These are phyloP conservation scores for Sarcophaga caerulescens DNA, from an alignment of 2,888 invertebrate species.

Conservation along the genomic window DNA sequence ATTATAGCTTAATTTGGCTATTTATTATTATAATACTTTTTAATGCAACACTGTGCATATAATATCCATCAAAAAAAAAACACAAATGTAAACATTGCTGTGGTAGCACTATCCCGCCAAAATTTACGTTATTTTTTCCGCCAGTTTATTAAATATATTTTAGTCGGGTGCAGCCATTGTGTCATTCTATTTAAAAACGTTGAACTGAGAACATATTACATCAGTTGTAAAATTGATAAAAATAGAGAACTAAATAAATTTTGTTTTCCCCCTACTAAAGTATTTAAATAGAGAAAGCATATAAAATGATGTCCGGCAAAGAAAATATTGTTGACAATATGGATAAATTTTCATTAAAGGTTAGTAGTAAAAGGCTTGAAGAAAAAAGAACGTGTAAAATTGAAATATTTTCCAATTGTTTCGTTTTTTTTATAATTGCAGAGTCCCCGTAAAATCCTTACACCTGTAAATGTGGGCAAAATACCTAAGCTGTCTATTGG, in stretches of 20 bases:
- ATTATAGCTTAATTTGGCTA: neutral
- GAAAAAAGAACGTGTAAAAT: neutral
- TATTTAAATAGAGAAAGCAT: neutral
- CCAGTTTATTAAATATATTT: conserved; percentile 35
- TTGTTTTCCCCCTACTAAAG: neutral
- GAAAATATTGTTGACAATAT: conserved; percentile 80
- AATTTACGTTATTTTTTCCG: conserved; percentile 54
- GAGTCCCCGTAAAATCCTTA: conserved; percentile 79
- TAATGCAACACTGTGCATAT: neutral
- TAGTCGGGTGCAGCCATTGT: conserved; percentile 5
- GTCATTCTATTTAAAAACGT: conserved; percentile 52
- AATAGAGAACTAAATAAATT: neutral
- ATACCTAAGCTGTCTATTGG: conserved; percentile 77
- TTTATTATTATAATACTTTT: neutral
- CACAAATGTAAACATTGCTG: neutral
- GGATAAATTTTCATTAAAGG: conserved; percentile 80
- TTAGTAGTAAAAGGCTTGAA: conserved; percentile 64
- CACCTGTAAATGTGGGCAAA: conserved; percentile 78
- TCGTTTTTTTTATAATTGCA: conserved; percentile 63
- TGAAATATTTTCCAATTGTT: neutral
- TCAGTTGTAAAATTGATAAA: conserved; percentile 13
- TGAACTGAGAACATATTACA: conserved; percentile 34
- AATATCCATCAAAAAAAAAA: no score
- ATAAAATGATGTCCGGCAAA: conserved; percentile 74
- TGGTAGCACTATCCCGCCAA: conserved; percentile 42